These are phyloP conservation scores for Clarias magur DNA, from an alignment of 2,113 vertebrate species.

Conservation along the genomic window DNA sequence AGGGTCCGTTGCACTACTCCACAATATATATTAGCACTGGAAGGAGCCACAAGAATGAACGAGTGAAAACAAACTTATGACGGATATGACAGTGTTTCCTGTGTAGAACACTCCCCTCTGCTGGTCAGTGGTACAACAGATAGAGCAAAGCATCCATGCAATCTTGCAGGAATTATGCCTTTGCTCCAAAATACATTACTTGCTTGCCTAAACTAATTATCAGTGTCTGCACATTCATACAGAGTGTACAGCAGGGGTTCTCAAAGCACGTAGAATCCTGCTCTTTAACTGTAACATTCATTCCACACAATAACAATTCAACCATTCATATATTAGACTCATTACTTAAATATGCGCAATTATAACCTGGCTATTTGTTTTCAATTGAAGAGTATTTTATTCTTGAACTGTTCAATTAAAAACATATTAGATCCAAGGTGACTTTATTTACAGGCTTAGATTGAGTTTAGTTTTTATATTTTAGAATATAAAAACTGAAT, in stretches of 20 bases:
- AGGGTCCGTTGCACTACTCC: neutral
- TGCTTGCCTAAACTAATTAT: neutral
- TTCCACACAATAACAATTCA: neutral
- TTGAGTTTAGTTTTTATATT: no score
- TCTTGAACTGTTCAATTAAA: neutral
- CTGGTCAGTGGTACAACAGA: conserved; percentile 54
- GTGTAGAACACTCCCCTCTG: conserved; percentile 60
- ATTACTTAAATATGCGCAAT: neutral
- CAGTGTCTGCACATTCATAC: neutral
- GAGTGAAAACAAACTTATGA: neutral
- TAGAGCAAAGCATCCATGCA: neutral
- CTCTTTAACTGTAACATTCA: neutral
- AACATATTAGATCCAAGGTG: neutral
- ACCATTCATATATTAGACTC: neutral
- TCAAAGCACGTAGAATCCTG: neutral
- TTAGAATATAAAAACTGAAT: neutral
- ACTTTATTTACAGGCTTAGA: neutral
- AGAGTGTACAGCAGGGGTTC: neutral
- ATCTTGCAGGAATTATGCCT: neutral
- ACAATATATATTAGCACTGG: neutral
- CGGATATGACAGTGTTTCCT: neutral
- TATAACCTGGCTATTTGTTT: neutral
- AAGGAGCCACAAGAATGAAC: neutral
- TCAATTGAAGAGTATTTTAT: neutral
- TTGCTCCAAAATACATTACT: neutral